Base-by-base conservation (phyloP, 2,888 invertebrate genomes). In the Tipula unca region DNA sequence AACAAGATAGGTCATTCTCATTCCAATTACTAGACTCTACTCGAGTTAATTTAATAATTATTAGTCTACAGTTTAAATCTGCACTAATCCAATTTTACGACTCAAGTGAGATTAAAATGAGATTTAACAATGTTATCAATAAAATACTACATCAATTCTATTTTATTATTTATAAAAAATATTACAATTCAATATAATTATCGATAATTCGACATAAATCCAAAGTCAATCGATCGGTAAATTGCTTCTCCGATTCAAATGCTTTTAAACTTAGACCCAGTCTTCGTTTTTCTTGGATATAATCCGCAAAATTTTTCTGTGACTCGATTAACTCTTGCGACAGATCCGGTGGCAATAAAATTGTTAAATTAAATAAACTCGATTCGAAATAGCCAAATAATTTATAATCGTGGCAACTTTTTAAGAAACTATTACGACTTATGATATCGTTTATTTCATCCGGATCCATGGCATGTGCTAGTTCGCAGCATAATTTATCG, bases 341-440 rank as follows among this genome's bases (percentile, higher is more conserved):
- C 2, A 69, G 20, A 25, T 69, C 4, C 13, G 69, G 8, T 10
- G 69, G 69, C 25, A 69, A 25, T 25, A 69, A 25, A 69, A 69
- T 25, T 29, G 93, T 91, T 86, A 92, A 87, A 89, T 94, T 88
- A 91, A 91, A 91, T 89, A 94, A 85, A 88, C 92, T 89, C 32
- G 92, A 92, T 85, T 92, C 92, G 14, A 94, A 89, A 0, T 93
- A 88, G 0, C 92, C 93, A 89, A 92, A 89, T 13, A 91, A 87
- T 48, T 89, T 89, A 86, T 90, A 90, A 20, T 89, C 88, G 6
- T 89, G 87, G 42, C 90, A 89, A 82, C 90, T 90, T 54, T 88
- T 86, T 6, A 89, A 25, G 87, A 92, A 91, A 39, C 88, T 88
- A 0, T 88, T 85, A 86, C 88, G 88, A 0, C 89, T 88, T 14